A percentile compares a stretch with the other conserved stretches of the same genome.
Conservation (phyloP, 2,797 vertebrate species). For the Cetoscarus ocellatus region DNA sequence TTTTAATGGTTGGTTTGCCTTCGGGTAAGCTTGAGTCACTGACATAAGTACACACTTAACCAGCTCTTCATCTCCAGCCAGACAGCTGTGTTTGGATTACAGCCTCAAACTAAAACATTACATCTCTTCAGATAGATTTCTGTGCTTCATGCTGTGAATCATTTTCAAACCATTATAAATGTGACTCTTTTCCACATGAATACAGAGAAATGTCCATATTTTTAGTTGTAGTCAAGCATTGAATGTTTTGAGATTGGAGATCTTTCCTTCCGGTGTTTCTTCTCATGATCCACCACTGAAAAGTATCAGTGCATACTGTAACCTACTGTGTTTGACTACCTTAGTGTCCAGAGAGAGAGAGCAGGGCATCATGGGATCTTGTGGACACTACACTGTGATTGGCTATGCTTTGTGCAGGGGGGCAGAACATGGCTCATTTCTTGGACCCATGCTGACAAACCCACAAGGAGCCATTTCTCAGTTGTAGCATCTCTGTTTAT, state of each 20-base stretch:
- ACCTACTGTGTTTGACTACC: constrained; percentile 80
- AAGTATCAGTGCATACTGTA: constrained; percentile 60
- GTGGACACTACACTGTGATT: constrained; percentile 85
- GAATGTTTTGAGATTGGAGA: constrained; percentile 36
- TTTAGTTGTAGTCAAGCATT: neutral
- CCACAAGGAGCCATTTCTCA: constrained; percentile 66
- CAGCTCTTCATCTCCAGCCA: constrained; percentile 39
- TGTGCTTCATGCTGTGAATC: constrained; percentile 22
- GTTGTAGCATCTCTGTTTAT: constrained; percentile 79
- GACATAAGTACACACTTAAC: constrained; percentile 20
- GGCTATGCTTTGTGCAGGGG: constrained; percentile 62
- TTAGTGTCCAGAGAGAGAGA: constrained; percentile 82
- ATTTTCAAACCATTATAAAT: constrained; percentile 1
- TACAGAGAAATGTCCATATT: constrained; percentile 2
- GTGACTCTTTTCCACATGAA: constrained; percentile 3
- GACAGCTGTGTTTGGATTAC: constrained; percentile 54
- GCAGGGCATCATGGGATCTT: constrained; percentile 81
- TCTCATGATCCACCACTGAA: constrained; percentile 60
- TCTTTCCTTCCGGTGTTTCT: constrained; percentile 63
- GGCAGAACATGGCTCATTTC: constrained; percentile 39
- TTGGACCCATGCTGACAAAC: constrained; percentile 31
- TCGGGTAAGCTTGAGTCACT: constrained; percentile 17
- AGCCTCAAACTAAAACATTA: constrained; percentile 37
- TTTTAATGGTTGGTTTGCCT: constrained; percentile 8
- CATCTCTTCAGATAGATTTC: constrained; percentile 14